phyloP scores from a whole-genome alignment of 2,113 vertebrate species.

The Bubo bubo region DNA sequence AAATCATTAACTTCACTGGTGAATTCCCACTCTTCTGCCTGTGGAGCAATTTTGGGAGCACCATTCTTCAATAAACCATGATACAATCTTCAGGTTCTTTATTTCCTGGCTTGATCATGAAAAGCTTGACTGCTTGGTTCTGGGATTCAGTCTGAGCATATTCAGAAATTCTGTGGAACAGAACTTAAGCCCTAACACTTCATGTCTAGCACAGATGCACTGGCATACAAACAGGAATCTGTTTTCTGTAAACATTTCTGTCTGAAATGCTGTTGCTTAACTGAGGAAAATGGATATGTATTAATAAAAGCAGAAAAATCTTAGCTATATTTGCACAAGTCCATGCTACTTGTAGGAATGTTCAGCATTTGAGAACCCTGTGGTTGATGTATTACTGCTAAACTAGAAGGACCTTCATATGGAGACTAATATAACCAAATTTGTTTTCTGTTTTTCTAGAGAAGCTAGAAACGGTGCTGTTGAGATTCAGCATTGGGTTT shows the following conservation, averaged over 20 bases:
- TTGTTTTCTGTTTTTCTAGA: neutral
- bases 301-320: constrained; percentile 18
- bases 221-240: constrained; percentile 11
- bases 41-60: neutral
- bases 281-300: neutral
- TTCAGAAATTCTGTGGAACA: neutral
- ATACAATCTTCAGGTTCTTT: neutral
- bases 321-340: neutral
- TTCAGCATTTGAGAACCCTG: neutral
- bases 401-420: neutral
- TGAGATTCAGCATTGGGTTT: neutral
- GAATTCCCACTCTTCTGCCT: neutral
- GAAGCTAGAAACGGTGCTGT: neutral
- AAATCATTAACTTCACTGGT: neutral
- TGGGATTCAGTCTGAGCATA: neutral
- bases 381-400: neutral
- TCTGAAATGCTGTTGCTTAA: constrained; percentile 9
- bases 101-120: neutral
- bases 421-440: neutral
- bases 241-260: constrained; percentile 38
- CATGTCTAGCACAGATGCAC: neutral
- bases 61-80: neutral
- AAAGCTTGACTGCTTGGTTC: neutral
- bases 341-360: neutral
- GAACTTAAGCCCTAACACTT: neutral